Conservation (phyloP, 2,888 invertebrate genomes). For the Margaritifera margaritifera region DNA sequence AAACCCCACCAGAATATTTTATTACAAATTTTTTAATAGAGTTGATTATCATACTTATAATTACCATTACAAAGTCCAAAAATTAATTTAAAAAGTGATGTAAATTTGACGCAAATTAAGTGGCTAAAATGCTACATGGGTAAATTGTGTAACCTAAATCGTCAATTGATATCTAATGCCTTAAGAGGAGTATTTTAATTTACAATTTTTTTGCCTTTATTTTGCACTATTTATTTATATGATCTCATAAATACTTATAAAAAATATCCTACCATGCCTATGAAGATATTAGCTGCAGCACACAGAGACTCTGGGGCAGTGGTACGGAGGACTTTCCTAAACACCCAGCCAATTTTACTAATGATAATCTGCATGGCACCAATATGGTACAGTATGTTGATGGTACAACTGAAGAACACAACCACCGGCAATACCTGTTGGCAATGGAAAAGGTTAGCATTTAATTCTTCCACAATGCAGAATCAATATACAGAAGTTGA, state of each 20-base stretch:
- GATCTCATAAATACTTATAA: too few relatives aligned
- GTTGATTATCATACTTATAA: not conserved
- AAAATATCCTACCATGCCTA: slow-evolving; percentile 85
- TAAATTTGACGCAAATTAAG: not conserved
- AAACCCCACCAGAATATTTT: not conserved
- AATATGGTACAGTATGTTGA: slow-evolving; percentile 90
- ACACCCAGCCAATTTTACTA: slow-evolving; percentile 84
- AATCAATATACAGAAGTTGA: not conserved
- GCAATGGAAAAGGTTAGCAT: not conserved
- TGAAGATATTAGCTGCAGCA: slow-evolving; percentile 93
- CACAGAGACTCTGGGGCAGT: slow-evolving; percentile 96
- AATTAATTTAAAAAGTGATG: not conserved
- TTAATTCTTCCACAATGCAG: not conserved
- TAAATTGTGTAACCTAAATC: too few relatives aligned
- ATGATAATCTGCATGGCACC: slow-evolving; percentile 92
- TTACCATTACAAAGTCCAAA: not conserved
- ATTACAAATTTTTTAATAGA: not conserved
- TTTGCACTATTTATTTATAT: too few relatives aligned
- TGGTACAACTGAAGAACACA: slow-evolving; percentile 93
- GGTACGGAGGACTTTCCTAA: slow-evolving; percentile 83
- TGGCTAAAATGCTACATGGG: not conserved
- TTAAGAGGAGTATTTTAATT: too few relatives aligned
- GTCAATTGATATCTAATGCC: too few relatives aligned
- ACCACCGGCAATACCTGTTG: slow-evolving; percentile 85
- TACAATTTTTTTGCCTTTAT: too few relatives aligned